These are phyloP conservation scores for Muscicapa comitata DNA, from an alignment of 2,797 vertebrate species.

Conservation along the genomic window DNA sequence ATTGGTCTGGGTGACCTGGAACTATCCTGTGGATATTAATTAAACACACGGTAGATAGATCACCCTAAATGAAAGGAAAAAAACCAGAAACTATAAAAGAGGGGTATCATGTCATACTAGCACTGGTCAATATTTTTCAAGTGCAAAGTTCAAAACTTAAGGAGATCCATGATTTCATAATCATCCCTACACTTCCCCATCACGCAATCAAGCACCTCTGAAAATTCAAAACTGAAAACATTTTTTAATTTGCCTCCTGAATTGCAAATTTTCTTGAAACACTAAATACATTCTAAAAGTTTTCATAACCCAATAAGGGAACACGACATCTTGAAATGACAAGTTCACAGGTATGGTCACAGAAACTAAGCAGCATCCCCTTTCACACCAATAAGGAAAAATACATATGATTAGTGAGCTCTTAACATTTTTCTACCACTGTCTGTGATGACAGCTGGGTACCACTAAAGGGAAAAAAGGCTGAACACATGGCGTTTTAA, in stretches of 20 bases:
- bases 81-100: rapidly evolving
- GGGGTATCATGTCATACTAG: neutral
- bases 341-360: neutral
- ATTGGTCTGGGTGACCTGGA: neutral
- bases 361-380: neutral
- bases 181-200: neutral
- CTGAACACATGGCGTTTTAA: slow-evolving; percentile 21
- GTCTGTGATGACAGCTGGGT: neutral
- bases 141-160: neutral
- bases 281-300: neutral
- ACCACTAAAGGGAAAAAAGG: slow-evolving; percentile 15
- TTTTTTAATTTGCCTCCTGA: neutral
- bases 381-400: neutral
- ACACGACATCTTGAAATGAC: neutral
- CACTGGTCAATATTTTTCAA: neutral
- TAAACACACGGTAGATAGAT: neutral
- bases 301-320: neutral
- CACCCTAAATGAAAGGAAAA: neutral
- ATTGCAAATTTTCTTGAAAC: neutral
- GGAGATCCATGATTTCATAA: neutral
- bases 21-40: neutral
- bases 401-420: neutral
- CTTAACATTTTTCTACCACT: neutral
- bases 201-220: neutral
- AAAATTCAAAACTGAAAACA: neutral